These are phyloP conservation scores for Eueides isabella DNA, from an alignment of 1,140 invertebrate genomes.

Conservation along the genomic window DNA sequence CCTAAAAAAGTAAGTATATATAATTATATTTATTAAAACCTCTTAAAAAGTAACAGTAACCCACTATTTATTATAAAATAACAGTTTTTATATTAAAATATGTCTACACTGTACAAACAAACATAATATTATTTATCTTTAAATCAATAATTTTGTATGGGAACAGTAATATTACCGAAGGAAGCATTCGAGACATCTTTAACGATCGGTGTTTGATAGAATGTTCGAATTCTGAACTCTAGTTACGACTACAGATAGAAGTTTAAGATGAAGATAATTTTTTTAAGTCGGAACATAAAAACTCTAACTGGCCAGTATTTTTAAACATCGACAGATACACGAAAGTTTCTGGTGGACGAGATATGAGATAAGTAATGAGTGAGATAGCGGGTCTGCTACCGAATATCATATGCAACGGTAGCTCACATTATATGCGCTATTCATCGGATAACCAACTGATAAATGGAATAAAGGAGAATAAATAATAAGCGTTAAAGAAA, in stretches of 20 bases:
- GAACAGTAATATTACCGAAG: constrained; percentile 25
- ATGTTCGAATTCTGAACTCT: constrained; percentile 59
- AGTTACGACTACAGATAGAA: constrained; percentile 60
- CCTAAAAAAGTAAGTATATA: not conserved
- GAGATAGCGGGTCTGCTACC: constrained; percentile 59
- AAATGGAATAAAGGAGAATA: constrained; percentile 7
- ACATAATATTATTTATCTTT: constrained; percentile 26
- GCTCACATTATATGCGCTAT: constrained; percentile 52
- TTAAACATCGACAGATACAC: constrained; percentile 68
- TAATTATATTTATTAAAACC: not conserved
- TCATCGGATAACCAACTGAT: constrained; percentile 33
- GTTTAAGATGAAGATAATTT: constrained; percentile 34
- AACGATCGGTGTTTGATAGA: constrained; percentile 57
- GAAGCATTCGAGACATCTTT: constrained; percentile 51
- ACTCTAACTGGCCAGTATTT: constrained; percentile 57
- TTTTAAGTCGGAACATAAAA: constrained; percentile 60
- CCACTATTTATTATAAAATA: not conserved
- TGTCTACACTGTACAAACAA: constrained; percentile 10
- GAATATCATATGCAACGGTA: constrained; percentile 67
- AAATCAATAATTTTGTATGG: constrained; percentile 30
- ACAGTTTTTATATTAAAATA: constrained; percentile 14
- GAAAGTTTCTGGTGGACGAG: constrained; percentile 48
- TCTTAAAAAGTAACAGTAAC: not conserved
- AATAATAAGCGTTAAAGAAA: not conserved
- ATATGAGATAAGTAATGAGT: constrained; percentile 73